These are phyloP conservation scores for Cyanoramphus novaezelandiae DNA, from an alignment of 2,113 vertebrate species.

Conservation along the genomic window DNA sequence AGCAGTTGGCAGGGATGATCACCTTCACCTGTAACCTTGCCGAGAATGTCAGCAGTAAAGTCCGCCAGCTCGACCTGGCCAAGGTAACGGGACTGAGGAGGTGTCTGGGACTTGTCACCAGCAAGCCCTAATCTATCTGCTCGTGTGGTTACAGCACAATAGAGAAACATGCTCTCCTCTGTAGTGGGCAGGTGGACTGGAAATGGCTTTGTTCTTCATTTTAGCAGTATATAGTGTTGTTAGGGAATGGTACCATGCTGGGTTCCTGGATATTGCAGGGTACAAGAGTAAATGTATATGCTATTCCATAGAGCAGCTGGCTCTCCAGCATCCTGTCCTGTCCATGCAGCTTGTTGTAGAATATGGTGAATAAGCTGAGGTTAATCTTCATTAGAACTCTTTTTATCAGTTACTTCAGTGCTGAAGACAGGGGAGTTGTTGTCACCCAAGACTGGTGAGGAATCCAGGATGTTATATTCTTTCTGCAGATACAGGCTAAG, in stretches of 20 bases:
- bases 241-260: neutral
- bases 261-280: neutral
- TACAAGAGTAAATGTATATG: neutral
- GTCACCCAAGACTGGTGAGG: neutral
- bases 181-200: neutral
- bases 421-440: neutral
- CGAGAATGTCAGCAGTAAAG: slow-evolving; percentile 96
- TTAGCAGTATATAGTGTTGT: neutral
- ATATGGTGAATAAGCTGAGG: neutral
- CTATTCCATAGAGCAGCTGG: neutral
- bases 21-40: slow-evolving; percentile 96
- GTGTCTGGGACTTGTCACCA: neutral
- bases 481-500: neutral
- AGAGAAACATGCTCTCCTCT: neutral
- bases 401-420: fast-evolving
- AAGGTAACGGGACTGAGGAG: slow-evolving; percentile 77
- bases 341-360: neutral
- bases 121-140: neutral
- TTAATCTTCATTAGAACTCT: neutral
- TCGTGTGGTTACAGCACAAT: fast-evolving
- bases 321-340: neutral
- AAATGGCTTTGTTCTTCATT: neutral
- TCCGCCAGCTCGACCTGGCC: slow-evolving; percentile 94
- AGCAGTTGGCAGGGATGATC: slow-evolving; percentile 95
- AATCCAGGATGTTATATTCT: neutral